A percentile compares a stretch with the other conserved stretches of the same genome.
These are phyloP conservation scores for Ophthalmotilapia sp. DNA, from an alignment of 2,113 vertebrate species.

Conservation along the genomic window DNA sequence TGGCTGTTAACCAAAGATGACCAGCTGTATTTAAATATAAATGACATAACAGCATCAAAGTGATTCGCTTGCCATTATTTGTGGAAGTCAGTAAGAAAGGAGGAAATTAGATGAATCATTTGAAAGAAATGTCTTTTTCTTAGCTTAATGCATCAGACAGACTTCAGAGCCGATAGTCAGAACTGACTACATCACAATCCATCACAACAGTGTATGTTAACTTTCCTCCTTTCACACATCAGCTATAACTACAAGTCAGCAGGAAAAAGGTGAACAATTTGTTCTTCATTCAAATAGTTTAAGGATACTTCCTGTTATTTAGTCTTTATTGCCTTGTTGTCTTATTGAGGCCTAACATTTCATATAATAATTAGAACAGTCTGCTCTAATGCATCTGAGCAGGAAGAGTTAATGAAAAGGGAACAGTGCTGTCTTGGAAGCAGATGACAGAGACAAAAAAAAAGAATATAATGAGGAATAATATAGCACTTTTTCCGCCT, in stretches of 20 bases:
- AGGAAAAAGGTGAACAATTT: not conserved
- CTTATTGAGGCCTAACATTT: not conserved
- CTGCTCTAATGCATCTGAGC: not conserved
- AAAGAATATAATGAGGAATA: slow-evolving; percentile 12
- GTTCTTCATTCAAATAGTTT: not conserved
- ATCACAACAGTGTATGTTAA: not conserved
- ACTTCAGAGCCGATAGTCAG: not conserved
- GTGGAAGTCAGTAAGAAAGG: not conserved
- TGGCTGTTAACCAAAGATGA: not conserved
- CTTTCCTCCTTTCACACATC: slow-evolving; percentile 3
- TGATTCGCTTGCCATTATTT: not conserved
- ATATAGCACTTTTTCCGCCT: not conserved
- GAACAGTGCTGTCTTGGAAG: not conserved
- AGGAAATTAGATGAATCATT: not conserved
- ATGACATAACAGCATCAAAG: not conserved
- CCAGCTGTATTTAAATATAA: not conserved
- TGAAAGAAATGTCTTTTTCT: not conserved
- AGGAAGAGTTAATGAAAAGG: slow-evolving; percentile 9
- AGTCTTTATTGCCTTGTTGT: not conserved
- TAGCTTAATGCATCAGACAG: not conserved
- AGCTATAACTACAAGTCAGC: slow-evolving; percentile 3
- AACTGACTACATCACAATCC: not conserved
- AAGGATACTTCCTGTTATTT: not conserved
- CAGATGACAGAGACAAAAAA: not conserved
- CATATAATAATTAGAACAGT: slow-evolving; percentile 15